phyloP scores from a whole-genome alignment of 2,113 vertebrate species.

The Pitta sordida region DNA sequence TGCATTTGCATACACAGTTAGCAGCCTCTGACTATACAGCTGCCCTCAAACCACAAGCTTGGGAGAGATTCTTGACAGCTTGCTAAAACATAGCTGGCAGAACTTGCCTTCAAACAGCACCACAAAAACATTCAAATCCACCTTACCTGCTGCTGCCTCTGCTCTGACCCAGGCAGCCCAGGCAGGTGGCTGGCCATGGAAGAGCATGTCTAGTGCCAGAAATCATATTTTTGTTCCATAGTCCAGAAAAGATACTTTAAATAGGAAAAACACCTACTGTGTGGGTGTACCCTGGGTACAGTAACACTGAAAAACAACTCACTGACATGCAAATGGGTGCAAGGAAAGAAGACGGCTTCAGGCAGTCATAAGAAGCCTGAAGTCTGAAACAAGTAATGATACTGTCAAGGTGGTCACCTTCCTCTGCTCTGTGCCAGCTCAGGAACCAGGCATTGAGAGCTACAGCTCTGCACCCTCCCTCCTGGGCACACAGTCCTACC shows the following conservation, averaged over 20 bases:
- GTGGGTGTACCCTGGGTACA: background rate
- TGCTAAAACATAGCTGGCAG: conserved; percentile 45
- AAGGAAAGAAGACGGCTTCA: background rate
- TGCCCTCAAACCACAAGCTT: conserved; percentile 20
- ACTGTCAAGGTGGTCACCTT: background rate
- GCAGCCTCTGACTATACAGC: conserved; percentile 21
- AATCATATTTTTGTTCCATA: background rate
- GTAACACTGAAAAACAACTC: background rate
- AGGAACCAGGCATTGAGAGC: background rate
- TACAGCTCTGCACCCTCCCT: background rate
- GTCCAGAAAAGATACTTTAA: background rate
- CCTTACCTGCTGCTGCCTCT: background rate
- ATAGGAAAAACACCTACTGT: background rate
- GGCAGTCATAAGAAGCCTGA: background rate
- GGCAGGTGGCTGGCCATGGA: background rate
- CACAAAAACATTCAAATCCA: background rate
- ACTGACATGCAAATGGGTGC: background rate
- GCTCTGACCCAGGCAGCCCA: background rate
- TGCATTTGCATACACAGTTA: conserved; percentile 27
- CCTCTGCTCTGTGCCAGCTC: background rate
- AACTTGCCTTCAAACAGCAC: conserved; percentile 34
- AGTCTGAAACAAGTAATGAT: background rate
- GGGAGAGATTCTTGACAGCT: conserved; percentile 20
- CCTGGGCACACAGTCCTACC: background rate
- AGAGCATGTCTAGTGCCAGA: background rate